Base-by-base conservation (phyloP, 2,888 invertebrate genomes). In the Periphyllus acericola region DNA sequence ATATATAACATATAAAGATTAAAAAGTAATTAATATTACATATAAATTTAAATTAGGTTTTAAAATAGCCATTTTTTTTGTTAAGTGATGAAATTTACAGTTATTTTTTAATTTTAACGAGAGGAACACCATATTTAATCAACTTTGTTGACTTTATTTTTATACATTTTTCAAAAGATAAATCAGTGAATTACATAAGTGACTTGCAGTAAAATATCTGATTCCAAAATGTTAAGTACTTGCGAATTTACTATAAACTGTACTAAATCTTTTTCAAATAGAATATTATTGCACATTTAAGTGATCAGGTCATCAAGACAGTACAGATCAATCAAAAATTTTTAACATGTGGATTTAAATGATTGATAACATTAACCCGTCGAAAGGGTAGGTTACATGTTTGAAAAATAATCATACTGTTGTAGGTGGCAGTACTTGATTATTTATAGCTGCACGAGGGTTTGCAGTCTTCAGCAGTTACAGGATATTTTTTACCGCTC, bases 401-500 rank as follows among this genome's bases (percentile, higher is more conserved):
- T 74, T 76, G 34, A 32, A 52, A 74, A 78, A 75, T 78, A 83
- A 82, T 79, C 72, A n/a, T 79, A 89, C 68, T 68, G 83, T 83
- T 11, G 89, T 52, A 29, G n/a, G 46, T 21, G 82, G 68, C 71
- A 79, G 79, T 79, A 71, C 36, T 19, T 36, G 3, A 29, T 74
- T 74, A 87, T 40, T 87, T 87, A 19, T 87, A 87, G 32, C 87
- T 87, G 81, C 87, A 87, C 32, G 87, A 87, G 0, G 87, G 87
- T 74, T 87, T 81, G 40, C 87, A 87, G 19, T 87, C 87, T 79
- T 89, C 80, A 14, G 80, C 76, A 29, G 71, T 46, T 68, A 46
- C 55, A 74, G 81, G 74, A 74, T 87, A 72, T 78, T 92, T 92
- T 90, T 92, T 92, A 90, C 91, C 91, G 89, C 92, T 92, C 68